Evolutionary conservation across 2,113 vertebrate species (phyloP), one percentile per base, ranked within the genome.

Genomic region (Mesoclemmys tuberculata): DNA sequence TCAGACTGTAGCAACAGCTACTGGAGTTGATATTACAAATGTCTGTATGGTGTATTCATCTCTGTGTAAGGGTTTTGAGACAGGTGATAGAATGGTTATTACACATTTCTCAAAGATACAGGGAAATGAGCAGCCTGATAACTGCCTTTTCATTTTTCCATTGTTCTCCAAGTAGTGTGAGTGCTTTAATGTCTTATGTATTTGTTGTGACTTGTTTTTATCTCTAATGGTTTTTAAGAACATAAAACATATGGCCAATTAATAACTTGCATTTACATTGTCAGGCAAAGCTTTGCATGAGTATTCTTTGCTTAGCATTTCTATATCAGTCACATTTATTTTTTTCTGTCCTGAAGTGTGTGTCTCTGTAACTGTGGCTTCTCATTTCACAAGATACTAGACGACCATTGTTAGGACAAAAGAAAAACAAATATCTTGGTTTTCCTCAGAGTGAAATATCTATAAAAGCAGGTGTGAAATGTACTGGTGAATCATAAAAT

Each of bases 61-160:
- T 90, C 84, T 92, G 31, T 85, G 58, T n/a, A 46, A 93, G 61
- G 85, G 27, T 61, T 96, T 89, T 82, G 44, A 29, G 68, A 5
- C 12, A 16, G 85, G 79, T 44, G 21, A 56, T 41, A 78, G 38
- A 58, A 80, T 78, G 64, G 44, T 13, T 13, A 2, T 74, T 87
- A 90, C 41, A 84, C 46, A 48, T 93, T 96, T 95, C 83, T 97
- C 56, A 93, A 93, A 74, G 68, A 71, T 2, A 8, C 78, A 75
- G 52, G 82, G 91, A 91, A 92, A 83, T 89, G 75, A 91, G 75
- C 44, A 95, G 24, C 24, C 56, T 35, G 35, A 93, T 88, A 84
- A 87, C 82, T 95, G 84, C 19, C n/a, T 85, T 95, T 93, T 95
- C 89, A 46, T 78, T 95, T 97, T 95, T 80, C 44, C 64, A 58